Conservation (phyloP, 1,140 invertebrate genomes). For the Lysiphlebus fabarum region DNA sequence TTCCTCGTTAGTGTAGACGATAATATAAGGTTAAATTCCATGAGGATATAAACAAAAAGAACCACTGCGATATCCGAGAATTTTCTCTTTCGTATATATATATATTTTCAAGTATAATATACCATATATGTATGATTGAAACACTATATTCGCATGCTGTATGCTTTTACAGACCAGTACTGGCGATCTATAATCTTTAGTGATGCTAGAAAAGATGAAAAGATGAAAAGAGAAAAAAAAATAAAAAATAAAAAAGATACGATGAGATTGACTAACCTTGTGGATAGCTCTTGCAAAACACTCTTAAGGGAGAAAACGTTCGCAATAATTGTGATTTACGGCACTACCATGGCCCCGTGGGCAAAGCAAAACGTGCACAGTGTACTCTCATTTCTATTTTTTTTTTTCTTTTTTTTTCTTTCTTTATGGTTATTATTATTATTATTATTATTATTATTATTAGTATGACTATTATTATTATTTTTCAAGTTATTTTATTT, state of each 20-base stretch:
- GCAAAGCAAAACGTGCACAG: slow-evolving; percentile 32
- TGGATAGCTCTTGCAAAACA: slow-evolving; percentile 39
- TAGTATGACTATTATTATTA: not conserved
- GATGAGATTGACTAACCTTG: slow-evolving; percentile 16
- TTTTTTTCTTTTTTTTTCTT: slow-evolving; percentile 10
- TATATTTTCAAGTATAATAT: too few species aligned
- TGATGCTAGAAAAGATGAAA: slow-evolving; percentile 22
- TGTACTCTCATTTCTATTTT: slow-evolving; percentile 16
- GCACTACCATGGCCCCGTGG: slow-evolving; percentile 22
- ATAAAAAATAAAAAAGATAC: slow-evolving; percentile 15
- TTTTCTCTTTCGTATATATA: too few species aligned
- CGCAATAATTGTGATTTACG: slow-evolving; percentile 53
- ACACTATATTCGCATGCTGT: too few species aligned
- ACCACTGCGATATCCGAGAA: slow-evolving; percentile 25
- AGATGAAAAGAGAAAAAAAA: slow-evolving; percentile 24
- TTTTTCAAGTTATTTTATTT: too few species aligned
- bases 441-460: slow-evolving; percentile 2
- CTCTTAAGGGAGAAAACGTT: slow-evolving; percentile 29
- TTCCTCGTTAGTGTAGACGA: slow-evolving; percentile 48
- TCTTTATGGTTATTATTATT: slow-evolving; percentile 2
- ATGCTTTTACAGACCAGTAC: slow-evolving; percentile 28
- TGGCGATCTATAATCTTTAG: slow-evolving; percentile 38
- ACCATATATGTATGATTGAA: too few species aligned
- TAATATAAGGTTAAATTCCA: slow-evolving; percentile 45
- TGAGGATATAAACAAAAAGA: slow-evolving; percentile 8